Evolutionary conservation across 1,140 invertebrate species (phyloP), one percentile per base, ranked within the genome.

Genomic region (Drosophila athabasca): DNA sequence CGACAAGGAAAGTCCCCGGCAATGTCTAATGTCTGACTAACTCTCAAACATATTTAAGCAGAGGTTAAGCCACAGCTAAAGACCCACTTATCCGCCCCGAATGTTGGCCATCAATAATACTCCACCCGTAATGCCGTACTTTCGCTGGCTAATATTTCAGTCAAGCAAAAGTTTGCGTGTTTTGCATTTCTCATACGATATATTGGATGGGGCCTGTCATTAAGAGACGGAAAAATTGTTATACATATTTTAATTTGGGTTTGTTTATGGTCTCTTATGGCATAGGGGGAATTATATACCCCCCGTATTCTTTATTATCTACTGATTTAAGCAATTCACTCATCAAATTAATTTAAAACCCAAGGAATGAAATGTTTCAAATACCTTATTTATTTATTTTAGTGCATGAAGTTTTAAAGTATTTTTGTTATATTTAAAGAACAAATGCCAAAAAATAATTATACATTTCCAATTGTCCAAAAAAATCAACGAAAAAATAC

Each of bases 191-290:
- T 62, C 81, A 84, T 76, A 69, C 31, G 13, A 13, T 24, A 24
- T 41, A 43, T 15, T 15, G 29, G 48, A 60, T 55, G 53, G 54
- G 48, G 53, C 65, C 66, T 87, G 81, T 87, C 81, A 85, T 85
- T 87, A 87, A 87, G 8, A 62, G 62, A 54, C 35, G 11, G 65
- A 77, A 76, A 78, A 66, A 59, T 87, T 69, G 78, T 87, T 87
- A 87, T 87, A 81, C 85, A 77, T 85, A 81, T 85, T 81, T 87
- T 85, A 78, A 85, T 87, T 84, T 81, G 74, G 50, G 43, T 66
- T 49, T 39, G 73, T 64, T 74, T 58, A 62, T 70, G 61, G 35
- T 61, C 55, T 57, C 46, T 5, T 26, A 26, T 70, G 39, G 46
- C 53, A 24, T 8, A 69, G 45, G 26, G 0, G 8, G n/a, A n/a